Evolutionary conservation across 2,113 vertebrate species (phyloP), one percentile per base, ranked within the genome.

Genomic region (Oreotrochilus melanogaster): DNA sequence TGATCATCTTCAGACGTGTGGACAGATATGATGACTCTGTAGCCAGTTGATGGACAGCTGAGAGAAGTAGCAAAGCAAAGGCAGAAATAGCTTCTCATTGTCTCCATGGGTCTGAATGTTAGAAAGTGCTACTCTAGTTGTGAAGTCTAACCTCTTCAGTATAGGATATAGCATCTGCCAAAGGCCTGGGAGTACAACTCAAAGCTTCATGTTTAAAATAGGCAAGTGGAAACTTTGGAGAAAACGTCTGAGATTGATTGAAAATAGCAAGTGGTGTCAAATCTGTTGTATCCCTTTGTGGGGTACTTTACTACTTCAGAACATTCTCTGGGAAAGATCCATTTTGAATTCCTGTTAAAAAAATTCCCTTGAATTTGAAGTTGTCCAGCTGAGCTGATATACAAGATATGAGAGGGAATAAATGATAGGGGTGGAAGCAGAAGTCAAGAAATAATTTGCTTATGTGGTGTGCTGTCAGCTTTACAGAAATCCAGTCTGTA

Each of bases 31-130:
- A 64, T 92, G 78, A 92, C 84, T 28, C 89, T 75, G 5, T 94
- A 89, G 47, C 84, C 94, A 72, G 91, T 64, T 48, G 95, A 96
- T 81, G 61, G 74, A 30, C 92, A 96, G 51, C 85, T 97, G 35
- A 94, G 94, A 72, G 92, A 96, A 48, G 84, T 54, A 67, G 81
- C 86, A 45, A 91, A 65, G 47, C 82, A 76, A 83, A 94, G 88
- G 90, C 96, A 30, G 33, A 48, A 43, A 18, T 37, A 78, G 6
- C 43, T 81, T 84, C 33, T 79, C 31, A 60, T 47, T 66, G 61
- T 79, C 27, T 37, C 23, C 18, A 14, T 51, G 28, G 24, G 23
- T 43, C 57, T 51, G 43, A 51, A 14, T 43, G 22, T 56, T 57
- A 43, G 54, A 27, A 85, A 61, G 31, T 48, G 70, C 33, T 84